Evolutionary conservation across 2,888 invertebrate species (phyloP), one percentile per base, ranked within the genome.

Genomic region (Cantharis rufa): DNA sequence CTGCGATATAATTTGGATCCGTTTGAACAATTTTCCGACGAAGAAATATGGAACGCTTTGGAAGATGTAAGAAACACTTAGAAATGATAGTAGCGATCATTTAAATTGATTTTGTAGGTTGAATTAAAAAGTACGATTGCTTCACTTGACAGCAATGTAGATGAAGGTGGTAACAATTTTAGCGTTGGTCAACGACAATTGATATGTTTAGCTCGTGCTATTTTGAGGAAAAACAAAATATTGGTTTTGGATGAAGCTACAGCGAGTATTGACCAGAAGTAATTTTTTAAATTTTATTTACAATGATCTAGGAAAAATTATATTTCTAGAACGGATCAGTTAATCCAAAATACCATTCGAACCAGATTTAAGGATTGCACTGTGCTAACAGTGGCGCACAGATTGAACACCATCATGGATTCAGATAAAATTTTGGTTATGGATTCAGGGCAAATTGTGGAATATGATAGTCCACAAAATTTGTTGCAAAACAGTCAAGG

Each of bases 361-460:
- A 90, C 90, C 48, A 94, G 94, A 84, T 97, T 97, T 86, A 90
- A 90, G 13, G 89, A 93, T 15, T 97, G 96, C 87, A 96, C 96
- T 0, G 96, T 97, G 10, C 88, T 97, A 68, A 97, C 96, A 0
- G 95, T 97, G 62, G 97, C 97, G 4, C 97, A 97, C 88, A 91
- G 97, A 28, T 90, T 98, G 24, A 93, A 97, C 86, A 97, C 97
- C 0, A 94, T 97, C 79, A 97, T 97, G 93, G 97, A 98, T 88
- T 96, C 95, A 0, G 95, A 96, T 89, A 91, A 93, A 78, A 94
- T 97, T 18, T 90, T 97, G 84, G 96, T 97, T 2, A 93, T 97
- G 92, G 95, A 96, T 84, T 91, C 92, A 7, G 97, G 97, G 0
- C 87, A 89, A n/a, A 91, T 95, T 71, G 92, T 92, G 1, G 94